phyloP scores from a whole-genome alignment of 2,888 invertebrate genomes.

The Limnephilus lunatus region DNA sequence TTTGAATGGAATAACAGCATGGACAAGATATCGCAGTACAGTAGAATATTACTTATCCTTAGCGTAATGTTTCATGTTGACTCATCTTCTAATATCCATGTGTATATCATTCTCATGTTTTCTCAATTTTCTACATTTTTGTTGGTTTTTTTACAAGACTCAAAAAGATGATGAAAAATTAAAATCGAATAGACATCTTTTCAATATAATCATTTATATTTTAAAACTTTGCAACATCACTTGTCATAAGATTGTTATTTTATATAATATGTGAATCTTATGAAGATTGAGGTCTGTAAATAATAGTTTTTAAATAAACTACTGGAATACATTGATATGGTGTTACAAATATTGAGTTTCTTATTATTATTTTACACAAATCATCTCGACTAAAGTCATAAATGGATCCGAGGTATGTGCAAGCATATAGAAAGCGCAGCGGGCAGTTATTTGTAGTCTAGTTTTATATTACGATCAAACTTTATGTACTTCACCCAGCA shows the following conservation, averaged over 20 bases:
- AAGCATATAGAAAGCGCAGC: background rate
- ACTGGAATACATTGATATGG: slow-evolving; percentile 63
- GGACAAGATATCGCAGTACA: slow-evolving; percentile 56
- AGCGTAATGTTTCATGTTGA: slow-evolving; percentile 57
- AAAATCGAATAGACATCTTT: slow-evolving; percentile 45
- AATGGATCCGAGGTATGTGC: background rate
- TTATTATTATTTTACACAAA: slow-evolving; percentile 10
- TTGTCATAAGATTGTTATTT: slow-evolving; percentile 63
- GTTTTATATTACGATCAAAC: slow-evolving; percentile 2
- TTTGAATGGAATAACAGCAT: slow-evolving; percentile 55
- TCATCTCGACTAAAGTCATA: background rate
- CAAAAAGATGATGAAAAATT: slow-evolving; percentile 24
- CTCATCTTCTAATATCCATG: slow-evolving; percentile 54
- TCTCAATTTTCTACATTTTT: slow-evolving; percentile 53
- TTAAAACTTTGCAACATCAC: slow-evolving; percentile 54
- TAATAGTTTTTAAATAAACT: slow-evolving; percentile 67
- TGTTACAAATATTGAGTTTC: slow-evolving; percentile 58
- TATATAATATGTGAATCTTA: slow-evolving; percentile 64
- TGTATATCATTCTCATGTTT: slow-evolving; percentile 44
- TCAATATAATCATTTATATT: slow-evolving; percentile 50
- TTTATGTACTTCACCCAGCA: background rate
- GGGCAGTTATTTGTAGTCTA: background rate
- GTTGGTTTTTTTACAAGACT: slow-evolving; percentile 52
- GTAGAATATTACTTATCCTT: slow-evolving; percentile 51
- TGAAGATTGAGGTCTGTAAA: slow-evolving; percentile 65